Evolutionary conservation across 2,888 invertebrate genomes (phyloP).

Genomic region (Pardosa pseudoannulata): DNA sequence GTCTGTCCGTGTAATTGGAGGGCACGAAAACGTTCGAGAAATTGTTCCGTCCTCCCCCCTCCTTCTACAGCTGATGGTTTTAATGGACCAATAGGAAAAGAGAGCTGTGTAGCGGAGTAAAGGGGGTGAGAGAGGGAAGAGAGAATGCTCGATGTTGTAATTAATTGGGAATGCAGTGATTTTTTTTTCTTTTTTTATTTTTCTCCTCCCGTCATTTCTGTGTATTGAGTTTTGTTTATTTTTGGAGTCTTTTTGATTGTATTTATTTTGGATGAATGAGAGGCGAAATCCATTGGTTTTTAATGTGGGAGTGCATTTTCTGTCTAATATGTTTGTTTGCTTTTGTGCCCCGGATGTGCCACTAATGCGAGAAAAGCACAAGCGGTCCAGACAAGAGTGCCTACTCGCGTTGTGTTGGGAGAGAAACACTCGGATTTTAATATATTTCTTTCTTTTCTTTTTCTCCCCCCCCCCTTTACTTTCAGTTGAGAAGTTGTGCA

Average conservation of each 20-base stretch:
- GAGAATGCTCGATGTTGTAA: slow-evolving; percentile 59
- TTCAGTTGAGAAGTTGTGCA: too few relatives aligned
- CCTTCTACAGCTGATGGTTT: slow-evolving; percentile 54
- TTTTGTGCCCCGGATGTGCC: background rate
- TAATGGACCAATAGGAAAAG: slow-evolving; percentile 63
- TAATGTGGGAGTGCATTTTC: slow-evolving; percentile 1
- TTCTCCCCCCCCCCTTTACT: too few relatives aligned
- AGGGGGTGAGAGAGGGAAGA: background rate
- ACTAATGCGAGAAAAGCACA: too few relatives aligned
- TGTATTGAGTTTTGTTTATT: background rate
- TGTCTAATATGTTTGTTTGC: slow-evolving; percentile 8
- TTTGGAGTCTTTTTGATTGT: background rate
- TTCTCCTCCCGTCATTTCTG: slow-evolving; percentile 16
- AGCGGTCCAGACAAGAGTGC: too few relatives aligned
- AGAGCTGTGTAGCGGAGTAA: slow-evolving; percentile 49
- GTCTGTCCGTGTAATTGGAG: slow-evolving; percentile 70
- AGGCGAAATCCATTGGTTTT: background rate
- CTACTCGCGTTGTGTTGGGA: too few relatives aligned
- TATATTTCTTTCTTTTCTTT: too few relatives aligned
- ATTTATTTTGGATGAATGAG: slow-evolving; percentile 5
- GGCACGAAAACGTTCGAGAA: slow-evolving; percentile 61
- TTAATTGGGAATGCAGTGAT: slow-evolving; percentile 63
- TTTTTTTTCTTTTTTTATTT: slow-evolving; percentile 25
- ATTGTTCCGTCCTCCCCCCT: slow-evolving; percentile 36
- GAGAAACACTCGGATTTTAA: too few relatives aligned